A percentile compares a stretch with the other conserved stretches of the same genome.
These are phyloP conservation scores for Epiblema foenella DNA, from an alignment of 2,888 invertebrate genomes.

Conservation along the genomic window DNA sequence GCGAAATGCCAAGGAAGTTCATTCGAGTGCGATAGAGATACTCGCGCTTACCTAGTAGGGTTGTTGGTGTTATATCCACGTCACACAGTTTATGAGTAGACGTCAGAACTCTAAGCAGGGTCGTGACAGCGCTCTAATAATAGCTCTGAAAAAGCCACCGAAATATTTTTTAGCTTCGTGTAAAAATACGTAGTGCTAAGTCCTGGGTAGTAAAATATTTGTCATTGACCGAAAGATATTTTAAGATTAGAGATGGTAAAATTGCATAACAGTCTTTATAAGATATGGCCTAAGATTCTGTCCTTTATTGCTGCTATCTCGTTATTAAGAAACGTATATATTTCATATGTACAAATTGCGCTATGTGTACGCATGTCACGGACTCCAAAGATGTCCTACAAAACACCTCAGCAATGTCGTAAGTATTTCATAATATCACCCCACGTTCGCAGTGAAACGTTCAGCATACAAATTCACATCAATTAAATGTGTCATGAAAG, in stretches of 20 bases:
- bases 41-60: neutral
- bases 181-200: neutral
- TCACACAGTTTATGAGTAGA: neutral
- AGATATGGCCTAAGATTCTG: constrained; percentile 11
- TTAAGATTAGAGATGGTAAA: neutral
- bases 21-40: no score
- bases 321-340: constrained; percentile 23
- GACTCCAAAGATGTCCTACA: constrained; percentile 29
- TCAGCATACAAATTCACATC: constrained; percentile 38
- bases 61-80: neutral
- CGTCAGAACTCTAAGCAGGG: neutral
- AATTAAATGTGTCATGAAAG: constrained; percentile 34
- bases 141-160: neutral
- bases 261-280: neutral
- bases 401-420: constrained; percentile 30
- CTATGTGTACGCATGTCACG: constrained; percentile 34
- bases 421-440: constrained; percentile 31
- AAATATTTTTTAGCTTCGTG: neutral
- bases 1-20: no score
- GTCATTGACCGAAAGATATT: neutral
- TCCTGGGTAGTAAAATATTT: neutral
- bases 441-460: constrained; percentile 1
- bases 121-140: neutral
- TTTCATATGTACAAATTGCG: constrained; percentile 15
- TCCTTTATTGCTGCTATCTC: constrained; percentile 6